Percentiles rank a stretch among this genome's conserved stretches.
phyloP scores from a whole-genome alignment of 2,888 invertebrate genomes.

The Drosophila limbata region DNA sequence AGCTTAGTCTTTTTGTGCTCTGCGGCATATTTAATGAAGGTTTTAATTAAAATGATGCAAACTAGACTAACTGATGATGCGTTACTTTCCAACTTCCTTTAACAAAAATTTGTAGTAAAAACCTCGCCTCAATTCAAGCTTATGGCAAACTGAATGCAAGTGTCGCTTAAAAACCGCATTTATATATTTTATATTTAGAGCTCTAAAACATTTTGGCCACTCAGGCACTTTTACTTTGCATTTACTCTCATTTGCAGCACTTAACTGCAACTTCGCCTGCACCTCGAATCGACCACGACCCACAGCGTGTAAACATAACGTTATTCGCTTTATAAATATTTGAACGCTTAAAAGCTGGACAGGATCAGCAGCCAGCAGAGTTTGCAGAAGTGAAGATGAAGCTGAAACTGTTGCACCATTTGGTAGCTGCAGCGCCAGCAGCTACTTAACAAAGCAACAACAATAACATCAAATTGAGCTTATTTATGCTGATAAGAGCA shows the following conservation, averaged over 20 bases:
- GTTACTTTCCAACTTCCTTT: neutral
- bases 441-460: slow-evolving; percentile 46
- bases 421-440: slow-evolving; percentile 20
- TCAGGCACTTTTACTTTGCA: slow-evolving; percentile 49
- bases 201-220: slow-evolving; percentile 28
- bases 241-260: slow-evolving; percentile 66
- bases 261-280: slow-evolving; percentile 41
- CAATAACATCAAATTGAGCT: slow-evolving; percentile 50
- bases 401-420: slow-evolving; percentile 28
- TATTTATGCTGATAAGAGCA: slow-evolving; percentile 39
- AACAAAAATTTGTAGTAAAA: slow-evolving; percentile 4
- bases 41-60: slow-evolving; percentile 20
- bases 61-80: slow-evolving; percentile 3
- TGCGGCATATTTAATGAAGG: slow-evolving; percentile 13
- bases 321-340: slow-evolving; percentile 72
- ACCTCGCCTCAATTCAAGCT: neutral
- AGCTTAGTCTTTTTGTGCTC: slow-evolving; percentile 18
- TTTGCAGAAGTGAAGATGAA: slow-evolving; percentile 15
- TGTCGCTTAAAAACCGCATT: neutral
- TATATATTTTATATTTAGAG: slow-evolving; percentile 2
- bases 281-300: slow-evolving; percentile 22
- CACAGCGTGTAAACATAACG: slow-evolving; percentile 63
- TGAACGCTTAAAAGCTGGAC: slow-evolving; percentile 69
- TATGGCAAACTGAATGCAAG: neutral
- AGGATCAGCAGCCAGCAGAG: slow-evolving; percentile 21